Base-by-base conservation (phyloP, 2,888 invertebrate species). In the Crepidodera aurea region DNA sequence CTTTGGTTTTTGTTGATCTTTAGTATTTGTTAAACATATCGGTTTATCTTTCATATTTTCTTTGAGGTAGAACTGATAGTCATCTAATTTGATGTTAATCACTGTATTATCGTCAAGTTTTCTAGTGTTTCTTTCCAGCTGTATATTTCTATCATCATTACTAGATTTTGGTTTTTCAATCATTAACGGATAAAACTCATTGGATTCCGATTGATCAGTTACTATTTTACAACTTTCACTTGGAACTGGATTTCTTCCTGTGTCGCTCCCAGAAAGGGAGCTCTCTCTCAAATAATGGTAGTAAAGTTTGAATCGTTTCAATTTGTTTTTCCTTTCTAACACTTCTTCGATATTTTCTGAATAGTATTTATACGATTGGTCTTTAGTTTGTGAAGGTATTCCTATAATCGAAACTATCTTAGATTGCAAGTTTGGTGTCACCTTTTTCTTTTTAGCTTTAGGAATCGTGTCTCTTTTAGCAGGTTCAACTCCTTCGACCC, bases 381-480 rank as follows among this genome's bases (percentile, higher is more conserved):
- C 55, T 46, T 42, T 58, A 2, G 55, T 58, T 25, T 66, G 65
- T 1, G 71, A 66, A 4, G 67, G 64, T 16, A 73, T 72, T 7
- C 65, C 69, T 15, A 71, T 55, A 42, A 72, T 65, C 10, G 71
- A 71, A 6, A 72, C 59, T 2, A 68, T 71, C 50, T 71, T 72
- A 42, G 68, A 70, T 58, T 68, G 69, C 13, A 71, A 42, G 12
- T 69, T 68, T 18, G 51, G 39, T 3, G 18, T 46, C 4, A 29
- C 8, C 39, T 62, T 65, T 12, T 13, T 39, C 15, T 27, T 60
- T 2, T 25, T 10, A 15, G 48, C 15, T 25, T 67, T 57, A 7
- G 22, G 22, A 1, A 46, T 16, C 4, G 51, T 22, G 16, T 64
- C 68, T 54, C 53, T 13, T 29, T 62, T 69, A 2, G 67, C 60